Base-by-base conservation (phyloP, 2,797 vertebrate species). In the Aeoliscus strigatus region DNA sequence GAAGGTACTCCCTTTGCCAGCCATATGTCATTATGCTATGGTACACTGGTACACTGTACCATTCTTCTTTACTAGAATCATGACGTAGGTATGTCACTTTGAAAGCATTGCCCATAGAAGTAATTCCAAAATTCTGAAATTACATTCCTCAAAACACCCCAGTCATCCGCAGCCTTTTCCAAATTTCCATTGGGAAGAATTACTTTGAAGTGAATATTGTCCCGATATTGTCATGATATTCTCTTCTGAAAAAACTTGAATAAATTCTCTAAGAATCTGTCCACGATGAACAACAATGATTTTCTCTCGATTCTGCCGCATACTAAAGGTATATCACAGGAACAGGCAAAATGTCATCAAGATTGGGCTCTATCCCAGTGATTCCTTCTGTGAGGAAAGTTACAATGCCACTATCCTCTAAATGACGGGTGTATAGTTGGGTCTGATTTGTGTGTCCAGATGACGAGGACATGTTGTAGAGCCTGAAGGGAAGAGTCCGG, bases 11-110 rank as follows among this genome's bases (percentile, higher is more conserved):
- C 12, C 35, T 63, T 38, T 57, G 27, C 24, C 54, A 55, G 11
- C 52, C 43, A 58, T 57, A 62, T 40, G 36, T 15, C 15, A 66
- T 52, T 9, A 58, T 43, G n/a, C n/a, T n/a, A n/a, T n/a, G n/a
- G n/a, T n/a, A n/a, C n/a, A n/a, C n/a, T n/a, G n/a, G n/a, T 2
- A 48, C 27, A 18, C 33, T 59, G 46, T 59, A 24, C 45, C 30
- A 66, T 34, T 57, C 21, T 33, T 46, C 2, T 33, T 36, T 50
- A 13, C 35, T 13, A 51, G 50, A 67, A 47, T 64, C 45, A n/a
- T 55, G 50, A 9, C 0, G 4, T 28, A 54, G 10, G 16, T 40
- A 61, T 30, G 48, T 47, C 12, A 52, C 38, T 36, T 65, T 61
- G 14, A 59, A 62, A n/a, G 2, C 31, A 58, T 55, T 66, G 17